A percentile compares a stretch with the other conserved stretches of the same genome.
These are phyloP conservation scores for Drosophila buzzatii DNA, from an alignment of 2,888 invertebrate species.

Conservation along the genomic window DNA sequence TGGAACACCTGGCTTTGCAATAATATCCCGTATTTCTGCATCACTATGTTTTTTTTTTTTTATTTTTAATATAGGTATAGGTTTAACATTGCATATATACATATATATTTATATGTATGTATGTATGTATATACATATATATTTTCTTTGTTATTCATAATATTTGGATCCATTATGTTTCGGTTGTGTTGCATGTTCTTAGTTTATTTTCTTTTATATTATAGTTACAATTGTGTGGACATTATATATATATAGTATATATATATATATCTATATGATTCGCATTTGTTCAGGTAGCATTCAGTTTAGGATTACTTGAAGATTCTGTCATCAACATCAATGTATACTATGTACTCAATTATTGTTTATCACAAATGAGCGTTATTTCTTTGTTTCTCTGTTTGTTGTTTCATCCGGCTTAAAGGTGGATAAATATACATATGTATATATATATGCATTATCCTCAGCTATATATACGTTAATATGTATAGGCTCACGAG, in stretches of 20 bases:
- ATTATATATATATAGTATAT: not conserved
- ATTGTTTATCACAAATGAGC: conserved; percentile 58
- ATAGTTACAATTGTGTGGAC: conserved; percentile 1
- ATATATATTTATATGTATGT: not conserved
- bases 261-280: conserved; percentile 19
- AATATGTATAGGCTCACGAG: not conserved
- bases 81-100: not conserved
- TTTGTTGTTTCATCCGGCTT: conserved; percentile 31
- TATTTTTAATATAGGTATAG: conserved; percentile 2
- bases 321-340: conserved; percentile 15
- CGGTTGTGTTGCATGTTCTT: conserved; percentile 5
- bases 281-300: conserved; percentile 71
- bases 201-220: not conserved
- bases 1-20: conserved; percentile 13
- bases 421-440: conserved; percentile 15
- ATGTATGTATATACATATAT: not conserved
- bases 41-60: not conserved
- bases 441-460: not conserved
- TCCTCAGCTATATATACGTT: not conserved
- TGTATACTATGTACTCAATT: conserved; percentile 47
- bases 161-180: conserved; percentile 20
- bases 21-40: not conserved
- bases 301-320: conserved; percentile 62
- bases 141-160: conserved; percentile 6
- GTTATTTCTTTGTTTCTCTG: conserved; percentile 15